These are phyloP conservation scores for Monopis laevigella DNA, from an alignment of 2,888 invertebrate species.

Conservation along the genomic window DNA sequence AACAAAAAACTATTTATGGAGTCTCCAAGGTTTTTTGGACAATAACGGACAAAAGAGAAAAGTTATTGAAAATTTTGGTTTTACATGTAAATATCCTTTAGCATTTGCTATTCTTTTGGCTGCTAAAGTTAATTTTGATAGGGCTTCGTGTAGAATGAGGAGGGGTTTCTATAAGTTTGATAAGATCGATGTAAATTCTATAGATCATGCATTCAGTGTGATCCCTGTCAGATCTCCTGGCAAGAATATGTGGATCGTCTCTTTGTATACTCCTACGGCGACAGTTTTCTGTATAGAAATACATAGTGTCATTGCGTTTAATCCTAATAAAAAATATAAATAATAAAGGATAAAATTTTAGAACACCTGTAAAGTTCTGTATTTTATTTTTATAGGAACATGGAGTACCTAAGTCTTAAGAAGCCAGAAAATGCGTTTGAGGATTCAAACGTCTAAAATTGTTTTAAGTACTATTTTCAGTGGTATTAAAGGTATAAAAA, in stretches of 20 bases:
- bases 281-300: not conserved
- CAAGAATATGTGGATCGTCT: not conserved
- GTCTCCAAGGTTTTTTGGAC: not conserved
- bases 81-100: conserved; percentile 3
- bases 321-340: no score
- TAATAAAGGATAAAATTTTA: no score
- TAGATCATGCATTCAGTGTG: conserved; percentile 1
- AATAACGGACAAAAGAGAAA: not conserved
- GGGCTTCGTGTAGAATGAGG: not conserved
- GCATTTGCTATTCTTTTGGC: not conserved
- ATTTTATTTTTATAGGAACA: no score
- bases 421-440: no score
- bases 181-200: not conserved
- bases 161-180: conserved; percentile 4
- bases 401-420: no score
- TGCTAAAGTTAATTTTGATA: not conserved
- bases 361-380: no score
- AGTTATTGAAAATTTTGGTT: not conserved
- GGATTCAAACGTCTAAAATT: no score
- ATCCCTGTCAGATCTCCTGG: conserved; percentile 2
- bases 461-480: no score
- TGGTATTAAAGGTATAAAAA: no score
- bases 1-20: not conserved
- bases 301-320: conserved; percentile 1
- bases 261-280: not conserved